Evolutionary conservation across 1,140 invertebrate genomes (phyloP), one percentile per base, ranked within the genome.

Genomic region (Globodera rostochiensis): DNA sequence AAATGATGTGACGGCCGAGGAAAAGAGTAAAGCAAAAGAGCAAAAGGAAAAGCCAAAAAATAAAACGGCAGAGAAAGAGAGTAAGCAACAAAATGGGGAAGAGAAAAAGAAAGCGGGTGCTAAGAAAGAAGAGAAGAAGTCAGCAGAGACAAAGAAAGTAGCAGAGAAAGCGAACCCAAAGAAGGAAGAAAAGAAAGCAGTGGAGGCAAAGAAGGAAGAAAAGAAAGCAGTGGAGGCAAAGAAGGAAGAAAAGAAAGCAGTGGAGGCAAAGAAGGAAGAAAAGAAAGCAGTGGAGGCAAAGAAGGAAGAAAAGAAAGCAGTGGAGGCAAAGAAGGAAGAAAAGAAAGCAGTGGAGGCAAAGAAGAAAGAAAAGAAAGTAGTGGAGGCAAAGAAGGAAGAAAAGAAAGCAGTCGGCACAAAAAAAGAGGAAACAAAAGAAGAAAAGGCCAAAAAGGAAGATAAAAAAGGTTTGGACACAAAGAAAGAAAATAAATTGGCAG

Each of bases 361-460:
- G 11, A 82, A 81, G 77, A 80, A 83, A 83, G 36, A 80, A 19
- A 80, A 80, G 80, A 81, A 80, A 21, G 79, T 6, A 67, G 77
- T 36, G 13, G 79, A 80, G 57, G 6, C 80, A 6, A 80, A 80
- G 50, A 80, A 80, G 50, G 57, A 79, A 21, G 19, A 73, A 21
- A 19, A 69, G 21, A n/a, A 79, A 82, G 45, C 50, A 47, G 77
- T 36, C 1, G 79, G 83, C 13, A 19, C 80, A 6, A 80, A 80
- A 36, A 36, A 36, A 36, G 36, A 36, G 36, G 79, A 80, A 80
- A n/a, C 21, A 15, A 19, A 36, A 15, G 9, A 21, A 79, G n/a
- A 60, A 80, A 80, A 53, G 46, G 15, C 45, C 21, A 57, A 46
- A 80, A 15, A 77, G 4, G 78, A 82, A 79, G 50, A 80, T 57